Evolutionary conservation across 2,113 vertebrate genomes (phyloP).

Genomic region (Seriola dumerili): DNA sequence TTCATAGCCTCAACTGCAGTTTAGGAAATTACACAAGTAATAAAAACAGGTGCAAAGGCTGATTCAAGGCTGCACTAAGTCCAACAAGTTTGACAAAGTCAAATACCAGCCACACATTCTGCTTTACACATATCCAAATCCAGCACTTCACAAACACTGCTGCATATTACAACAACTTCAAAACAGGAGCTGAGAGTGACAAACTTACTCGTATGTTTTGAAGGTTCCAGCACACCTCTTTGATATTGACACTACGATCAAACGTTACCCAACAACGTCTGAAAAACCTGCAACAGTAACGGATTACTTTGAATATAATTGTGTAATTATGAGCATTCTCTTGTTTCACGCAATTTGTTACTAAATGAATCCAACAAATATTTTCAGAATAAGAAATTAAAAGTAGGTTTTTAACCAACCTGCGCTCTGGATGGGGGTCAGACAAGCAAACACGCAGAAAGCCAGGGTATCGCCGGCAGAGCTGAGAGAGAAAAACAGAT

Average conservation of each 20-base stretch:
- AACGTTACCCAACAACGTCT: slow-evolving; percentile 94
- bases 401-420: slow-evolving; percentile 72
- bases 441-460: slow-evolving; percentile 93
- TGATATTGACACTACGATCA: slow-evolving; percentile 93
- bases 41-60: neutral
- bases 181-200: neutral
- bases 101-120: neutral
- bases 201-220: slow-evolving; percentile 92
- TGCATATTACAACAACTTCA: neutral
- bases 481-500: slow-evolving; percentile 71
- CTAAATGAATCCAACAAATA: neutral
- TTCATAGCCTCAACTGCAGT: neutral
- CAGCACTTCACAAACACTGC: neutral
- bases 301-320: neutral
- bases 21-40: neutral
- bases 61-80: neutral
- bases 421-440: slow-evolving; percentile 92
- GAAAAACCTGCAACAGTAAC: slow-evolving; percentile 86
- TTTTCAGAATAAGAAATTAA: neutral
- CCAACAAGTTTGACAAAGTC: neutral
- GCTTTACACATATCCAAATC: neutral
- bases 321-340: neutral
- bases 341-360: neutral
- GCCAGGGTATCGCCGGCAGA: slow-evolving; percentile 91
- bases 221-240: slow-evolving; percentile 94